A percentile compares a stretch with the other conserved stretches of the same genome.
phyloP scores from a whole-genome alignment of 2,113 vertebrate genomes.

The Tenebrosternarchus preto region DNA sequence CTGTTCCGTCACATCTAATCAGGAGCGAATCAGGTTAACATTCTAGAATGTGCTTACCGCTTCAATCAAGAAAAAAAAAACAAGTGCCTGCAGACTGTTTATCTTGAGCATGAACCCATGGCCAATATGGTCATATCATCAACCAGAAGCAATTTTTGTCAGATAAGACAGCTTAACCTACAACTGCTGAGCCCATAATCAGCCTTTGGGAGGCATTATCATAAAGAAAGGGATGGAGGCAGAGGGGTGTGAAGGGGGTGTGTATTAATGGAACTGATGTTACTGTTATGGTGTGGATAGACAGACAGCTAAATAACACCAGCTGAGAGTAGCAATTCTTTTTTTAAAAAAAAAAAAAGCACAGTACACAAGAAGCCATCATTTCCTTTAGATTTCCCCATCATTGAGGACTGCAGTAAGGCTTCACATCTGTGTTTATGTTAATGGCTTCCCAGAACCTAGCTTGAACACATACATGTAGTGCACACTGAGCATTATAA shows the following conservation, averaged over 20 bases:
- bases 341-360: slow-evolving; percentile 21
- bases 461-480: neutral
- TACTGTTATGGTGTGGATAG: slow-evolving; percentile 2
- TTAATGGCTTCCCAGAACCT: neutral
- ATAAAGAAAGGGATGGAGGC: slow-evolving; percentile 22
- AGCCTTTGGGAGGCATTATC: slow-evolving; percentile 31
- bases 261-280: slow-evolving; percentile 39
- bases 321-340: slow-evolving; percentile 44
- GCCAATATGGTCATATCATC: slow-evolving; percentile 18
- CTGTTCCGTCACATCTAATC: slow-evolving; percentile 23
- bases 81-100: slow-evolving; percentile 22
- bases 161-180: slow-evolving; percentile 34
- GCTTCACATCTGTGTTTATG: slow-evolving; percentile 10
- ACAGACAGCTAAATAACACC: slow-evolving; percentile 10
- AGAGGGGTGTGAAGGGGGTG: neutral
- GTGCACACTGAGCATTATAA: slow-evolving; percentile 13
- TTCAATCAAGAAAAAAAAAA: neutral
- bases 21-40: slow-evolving; percentile 14
- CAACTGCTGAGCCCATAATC: slow-evolving; percentile 31
- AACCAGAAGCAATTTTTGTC: slow-evolving; percentile 18
- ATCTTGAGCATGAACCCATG: slow-evolving; percentile 2
- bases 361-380: slow-evolving; percentile 30
- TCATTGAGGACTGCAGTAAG: neutral
- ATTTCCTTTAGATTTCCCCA: slow-evolving; percentile 32
- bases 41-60: slow-evolving; percentile 28